These are phyloP conservation scores for Hypotaenidia philippensis DNA, from an alignment of 2,797 vertebrate species.

Conservation along the genomic window DNA sequence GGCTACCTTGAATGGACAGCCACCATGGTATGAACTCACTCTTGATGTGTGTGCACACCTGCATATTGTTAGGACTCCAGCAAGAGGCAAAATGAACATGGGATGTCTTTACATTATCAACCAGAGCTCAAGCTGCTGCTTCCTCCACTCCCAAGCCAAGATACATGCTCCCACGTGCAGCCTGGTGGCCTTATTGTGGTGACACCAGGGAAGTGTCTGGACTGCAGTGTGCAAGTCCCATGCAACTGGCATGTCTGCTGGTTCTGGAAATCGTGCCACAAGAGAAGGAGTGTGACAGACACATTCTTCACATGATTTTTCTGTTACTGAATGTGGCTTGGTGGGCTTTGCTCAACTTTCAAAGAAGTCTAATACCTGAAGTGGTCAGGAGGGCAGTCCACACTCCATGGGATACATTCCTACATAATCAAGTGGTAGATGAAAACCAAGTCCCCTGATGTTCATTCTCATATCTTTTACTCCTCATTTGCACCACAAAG, in stretches of 20 bases:
- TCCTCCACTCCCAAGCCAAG: neutral
- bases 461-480: neutral
- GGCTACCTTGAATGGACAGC: neutral
- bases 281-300: neutral
- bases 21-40: accelerated
- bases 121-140: neutral
- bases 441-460: neutral
- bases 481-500: neutral
- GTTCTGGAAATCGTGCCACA: neutral
- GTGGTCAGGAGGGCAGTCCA: neutral
- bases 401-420: neutral
- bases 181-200: neutral
- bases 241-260: neutral
- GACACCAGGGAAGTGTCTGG: neutral
- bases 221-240: accelerated
- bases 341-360: neutral
- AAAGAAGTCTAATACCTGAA: neutral
- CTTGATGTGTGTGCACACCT: neutral
- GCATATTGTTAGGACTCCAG: accelerated
- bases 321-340: neutral
- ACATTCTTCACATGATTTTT: too few relatives aligned
- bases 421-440: neutral
- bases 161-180: neutral
- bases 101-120: too few relatives aligned
- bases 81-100: neutral